phyloP scores from a whole-genome alignment of 2,113 vertebrate species.

The Synchiropus splendidus region DNA sequence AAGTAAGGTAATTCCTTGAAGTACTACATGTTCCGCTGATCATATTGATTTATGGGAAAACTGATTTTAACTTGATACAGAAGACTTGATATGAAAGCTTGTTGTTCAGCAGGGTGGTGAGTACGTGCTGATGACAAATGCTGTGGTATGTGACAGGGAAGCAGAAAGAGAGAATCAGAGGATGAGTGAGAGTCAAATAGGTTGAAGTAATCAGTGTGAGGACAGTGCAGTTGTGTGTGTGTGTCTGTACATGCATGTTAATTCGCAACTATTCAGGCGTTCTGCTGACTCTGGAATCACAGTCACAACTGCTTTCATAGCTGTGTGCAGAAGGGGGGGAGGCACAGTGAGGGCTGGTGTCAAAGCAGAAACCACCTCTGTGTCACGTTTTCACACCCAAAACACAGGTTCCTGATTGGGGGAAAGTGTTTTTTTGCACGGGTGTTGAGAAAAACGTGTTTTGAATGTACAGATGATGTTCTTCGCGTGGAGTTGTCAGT shows the following conservation, averaged over 20 bases:
- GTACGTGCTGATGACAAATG: slow-evolving; percentile 57
- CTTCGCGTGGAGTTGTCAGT: no score
- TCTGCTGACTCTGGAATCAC: slow-evolving; percentile 65
- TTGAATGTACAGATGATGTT: no score
- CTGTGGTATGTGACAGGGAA: slow-evolving; percentile 46
- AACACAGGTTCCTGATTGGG: no score
- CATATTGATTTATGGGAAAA: no score
- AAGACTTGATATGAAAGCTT: no score
- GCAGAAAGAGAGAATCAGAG: slow-evolving; percentile 41
- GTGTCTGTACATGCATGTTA: slow-evolving; percentile 33
- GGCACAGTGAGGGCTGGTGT: slow-evolving; percentile 42
- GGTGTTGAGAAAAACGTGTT: no score
- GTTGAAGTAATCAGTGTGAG: slow-evolving; percentile 54
- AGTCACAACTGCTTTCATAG: slow-evolving; percentile 68
- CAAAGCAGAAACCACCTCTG: slow-evolving; percentile 39
- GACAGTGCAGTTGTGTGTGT: slow-evolving; percentile 19
- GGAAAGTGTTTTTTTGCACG: no score
- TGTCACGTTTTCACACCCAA: slow-evolving; percentile 36
- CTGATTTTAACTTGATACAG: no score
- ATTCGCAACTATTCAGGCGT: slow-evolving; percentile 58
- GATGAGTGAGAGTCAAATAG: slow-evolving; percentile 54
- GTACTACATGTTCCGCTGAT: no score
- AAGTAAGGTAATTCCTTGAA: no score
- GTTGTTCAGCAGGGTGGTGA: no score
- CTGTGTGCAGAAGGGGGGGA: slow-evolving; percentile 52